Percentiles rank a stretch among this genome's conserved stretches.
Evolutionary conservation across 2,888 invertebrate species (phyloP).

Genomic region (Spatulosminthurus flaviceps): DNA sequence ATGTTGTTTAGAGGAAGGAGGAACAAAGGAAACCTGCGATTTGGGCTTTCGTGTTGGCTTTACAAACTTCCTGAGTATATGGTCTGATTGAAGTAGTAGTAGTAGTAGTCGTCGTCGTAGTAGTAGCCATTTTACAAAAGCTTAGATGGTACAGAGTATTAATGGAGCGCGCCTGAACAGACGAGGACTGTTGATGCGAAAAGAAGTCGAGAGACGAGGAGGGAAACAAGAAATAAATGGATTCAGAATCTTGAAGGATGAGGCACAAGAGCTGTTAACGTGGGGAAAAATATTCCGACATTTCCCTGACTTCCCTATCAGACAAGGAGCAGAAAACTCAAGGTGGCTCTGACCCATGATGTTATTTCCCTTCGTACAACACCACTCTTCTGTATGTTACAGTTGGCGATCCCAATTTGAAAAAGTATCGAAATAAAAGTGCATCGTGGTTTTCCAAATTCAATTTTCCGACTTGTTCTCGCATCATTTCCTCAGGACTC

Average conservation of each 20-base stretch:
- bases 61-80: constrained; percentile 20
- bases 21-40: constrained; percentile 19
- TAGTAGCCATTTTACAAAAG: constrained; percentile 27
- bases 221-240: constrained; percentile 46
- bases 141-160: constrained; percentile 38
- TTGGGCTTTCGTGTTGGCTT: constrained; percentile 23
- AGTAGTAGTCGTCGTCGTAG: too few species aligned
- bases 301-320: neutral
- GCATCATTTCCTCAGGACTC: constrained; percentile 53
- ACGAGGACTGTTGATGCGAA: constrained; percentile 42
- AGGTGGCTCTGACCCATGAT: neutral
- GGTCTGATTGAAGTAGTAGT: constrained; percentile 20
- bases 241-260: constrained; percentile 34
- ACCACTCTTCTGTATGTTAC: too few species aligned
- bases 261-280: constrained; percentile 42
- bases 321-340: neutral
- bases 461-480: constrained; percentile 54
- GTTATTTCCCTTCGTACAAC: too few species aligned
- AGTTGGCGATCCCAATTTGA: constrained; percentile 44
- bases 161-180: constrained; percentile 42
- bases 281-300: constrained; percentile 40
- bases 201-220: neutral
- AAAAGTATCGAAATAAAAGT: constrained; percentile 46
- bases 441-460: constrained; percentile 48
- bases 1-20: constrained; percentile 12